These are phyloP conservation scores for Colius striatus DNA, from an alignment of 2,113 vertebrate genomes.

Conservation along the genomic window DNA sequence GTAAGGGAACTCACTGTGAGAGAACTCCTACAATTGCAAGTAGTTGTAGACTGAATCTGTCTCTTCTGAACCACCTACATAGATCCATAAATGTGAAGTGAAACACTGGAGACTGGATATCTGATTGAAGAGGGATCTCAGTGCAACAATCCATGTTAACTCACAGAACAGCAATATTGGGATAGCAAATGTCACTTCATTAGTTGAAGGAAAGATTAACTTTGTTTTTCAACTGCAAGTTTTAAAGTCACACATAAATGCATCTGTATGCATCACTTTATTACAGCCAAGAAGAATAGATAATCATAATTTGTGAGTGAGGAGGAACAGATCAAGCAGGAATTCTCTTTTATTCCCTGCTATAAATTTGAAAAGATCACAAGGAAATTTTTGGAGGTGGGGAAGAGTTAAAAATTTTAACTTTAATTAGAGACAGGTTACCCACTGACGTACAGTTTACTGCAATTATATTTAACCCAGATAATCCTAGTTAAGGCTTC, in stretches of 20 bases:
- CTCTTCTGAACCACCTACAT: neutral
- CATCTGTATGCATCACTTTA: neutral
- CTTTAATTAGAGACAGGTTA: constrained; percentile 62
- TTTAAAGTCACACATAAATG: neutral
- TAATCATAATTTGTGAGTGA: neutral
- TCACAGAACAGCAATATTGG: neutral
- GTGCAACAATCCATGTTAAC: neutral
- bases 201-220: neutral
- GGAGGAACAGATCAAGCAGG: neutral
- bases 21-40: neutral
- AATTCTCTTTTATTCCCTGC: constrained; percentile 11
- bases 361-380: constrained; percentile 57
- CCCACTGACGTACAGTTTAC: constrained; percentile 25
- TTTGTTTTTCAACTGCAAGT: neutral
- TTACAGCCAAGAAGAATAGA: neutral
- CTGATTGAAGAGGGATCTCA: neutral
- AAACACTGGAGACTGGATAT: neutral
- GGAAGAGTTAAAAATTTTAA: constrained; percentile 37
- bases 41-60: neutral
- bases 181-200: neutral
- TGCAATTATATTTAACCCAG: constrained; percentile 45
- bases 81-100: neutral
- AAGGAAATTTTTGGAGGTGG: neutral
- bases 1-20: neutral
- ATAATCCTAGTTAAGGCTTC: constrained; percentile 59